Evolutionary conservation across 2,113 vertebrate genomes (phyloP), one percentile per base, ranked within the genome.

Genomic region (Amazona guildingii): DNA sequence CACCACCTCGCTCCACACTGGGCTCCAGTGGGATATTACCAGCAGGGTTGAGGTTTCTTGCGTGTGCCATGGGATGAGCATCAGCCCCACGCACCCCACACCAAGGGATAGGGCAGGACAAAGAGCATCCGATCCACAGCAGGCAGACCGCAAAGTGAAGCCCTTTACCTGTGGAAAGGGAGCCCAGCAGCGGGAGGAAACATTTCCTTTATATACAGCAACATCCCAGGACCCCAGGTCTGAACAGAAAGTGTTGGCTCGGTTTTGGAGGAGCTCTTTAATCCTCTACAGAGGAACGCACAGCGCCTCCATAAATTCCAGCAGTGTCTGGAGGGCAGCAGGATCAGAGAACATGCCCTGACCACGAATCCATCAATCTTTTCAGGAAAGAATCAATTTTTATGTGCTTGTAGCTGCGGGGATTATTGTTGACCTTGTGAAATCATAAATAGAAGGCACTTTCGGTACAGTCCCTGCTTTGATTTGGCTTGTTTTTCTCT

Each of bases 321-420:
- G 59, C 35, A 5, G 2, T 62, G 88, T 46, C 16, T 80, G 73
- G 39, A 78, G 90, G 91, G 91, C 96, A 94, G 62, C 78, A 44
- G 86, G 88, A 91, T 68, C 78, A 92, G 49, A 85, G 79, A 39
- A 66, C 61, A 23, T 63, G 83, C 80, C 78, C 94, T 82, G 94
- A 35, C 95, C 91, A 61, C 0, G 1, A 86, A 96, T 69, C 63
- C 94, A 96, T 96, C 95, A 91, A 81, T 90, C 83, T 95, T 81
- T 77, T 83, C 88, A 94, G 78, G 86, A 85, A 94, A 91, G 67
- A 96, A 97, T 97, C 96, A 48, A 97, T 97, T 96, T 95, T 96
- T 96, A 92, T 84, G 85, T 48, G 89, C 92, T 96, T 23, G 62
- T 86, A 84, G 94, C 95, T 90, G 84, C 49, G 72, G 86, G 92